Evolutionary conservation across 2,797 vertebrate species (phyloP).

Genomic region (Dryobates pubescens): DNA sequence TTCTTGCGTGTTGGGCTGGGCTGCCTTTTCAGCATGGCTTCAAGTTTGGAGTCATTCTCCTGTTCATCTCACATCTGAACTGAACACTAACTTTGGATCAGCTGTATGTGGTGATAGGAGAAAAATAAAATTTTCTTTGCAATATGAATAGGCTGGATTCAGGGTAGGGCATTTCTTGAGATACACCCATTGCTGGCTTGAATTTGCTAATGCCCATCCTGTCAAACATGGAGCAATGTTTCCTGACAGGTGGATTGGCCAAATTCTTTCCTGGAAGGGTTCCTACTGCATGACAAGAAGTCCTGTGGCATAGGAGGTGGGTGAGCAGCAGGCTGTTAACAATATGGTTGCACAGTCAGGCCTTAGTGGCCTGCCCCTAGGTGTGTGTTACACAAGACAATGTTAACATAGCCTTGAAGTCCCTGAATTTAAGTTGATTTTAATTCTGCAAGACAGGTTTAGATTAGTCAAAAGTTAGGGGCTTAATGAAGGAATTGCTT

Average conservation of each 20-base stretch:
- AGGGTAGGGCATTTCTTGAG: background rate
- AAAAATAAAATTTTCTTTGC: background rate
- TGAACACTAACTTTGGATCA: background rate
- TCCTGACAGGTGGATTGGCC: background rate
- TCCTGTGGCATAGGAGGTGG: background rate
- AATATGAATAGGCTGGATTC: background rate
- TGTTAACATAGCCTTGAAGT: background rate
- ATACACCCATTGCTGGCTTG: background rate
- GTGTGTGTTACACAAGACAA: background rate
- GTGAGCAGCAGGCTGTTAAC: background rate
- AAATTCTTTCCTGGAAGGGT: background rate
- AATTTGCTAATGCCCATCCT: rapidly evolving
- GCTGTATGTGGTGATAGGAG: background rate
- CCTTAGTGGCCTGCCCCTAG: background rate
- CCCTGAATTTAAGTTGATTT: background rate
- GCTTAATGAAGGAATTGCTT: background rate
- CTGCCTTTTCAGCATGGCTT: background rate
- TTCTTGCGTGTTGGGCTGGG: background rate
- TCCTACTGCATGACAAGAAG: background rate
- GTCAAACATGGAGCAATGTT: background rate
- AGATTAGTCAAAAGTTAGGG: background rate
- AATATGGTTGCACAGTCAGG: background rate
- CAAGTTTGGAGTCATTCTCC: background rate
- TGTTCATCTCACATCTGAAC: background rate
- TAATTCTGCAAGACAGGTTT: background rate